These are phyloP conservation scores for Xenus cinereus DNA, from an alignment of 2,113 vertebrate species.

Conservation along the genomic window DNA sequence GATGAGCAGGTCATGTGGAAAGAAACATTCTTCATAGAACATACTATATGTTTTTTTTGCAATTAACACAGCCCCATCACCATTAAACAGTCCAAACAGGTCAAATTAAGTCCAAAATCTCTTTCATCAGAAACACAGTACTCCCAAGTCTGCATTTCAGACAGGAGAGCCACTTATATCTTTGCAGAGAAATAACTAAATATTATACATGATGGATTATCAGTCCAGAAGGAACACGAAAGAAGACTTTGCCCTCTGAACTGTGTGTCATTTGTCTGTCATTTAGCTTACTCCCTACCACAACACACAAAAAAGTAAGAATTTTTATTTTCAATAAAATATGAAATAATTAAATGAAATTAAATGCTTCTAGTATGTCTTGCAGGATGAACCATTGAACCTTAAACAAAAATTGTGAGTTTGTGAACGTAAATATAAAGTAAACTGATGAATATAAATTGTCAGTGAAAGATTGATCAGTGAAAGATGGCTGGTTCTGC, in stretches of 20 bases:
- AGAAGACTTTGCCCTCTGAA: background rate
- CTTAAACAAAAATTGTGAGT: background rate
- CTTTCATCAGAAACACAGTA: background rate
- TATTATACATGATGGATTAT: background rate
- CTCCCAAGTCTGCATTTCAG: background rate
- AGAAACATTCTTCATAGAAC: background rate
- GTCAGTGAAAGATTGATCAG: background rate
- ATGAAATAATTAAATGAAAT: background rate
- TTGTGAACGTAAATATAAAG: background rate
- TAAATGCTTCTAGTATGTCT: background rate
- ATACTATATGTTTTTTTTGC: background rate
- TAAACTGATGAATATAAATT: background rate
- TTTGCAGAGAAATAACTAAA: background rate
- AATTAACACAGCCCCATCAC: background rate
- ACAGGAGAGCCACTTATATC: background rate
- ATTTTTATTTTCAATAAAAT: background rate
- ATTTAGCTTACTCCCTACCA: background rate
- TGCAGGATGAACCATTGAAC: background rate
- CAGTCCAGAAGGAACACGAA: background rate
- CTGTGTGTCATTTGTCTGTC: background rate
- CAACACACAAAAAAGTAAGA: background rate
- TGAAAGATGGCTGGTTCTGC: background rate
- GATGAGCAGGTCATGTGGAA: background rate
- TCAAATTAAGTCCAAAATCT: background rate
- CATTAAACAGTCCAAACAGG: background rate